Base-by-base conservation (phyloP, 2,797 vertebrate species). In the Mus minutoides region DNA sequence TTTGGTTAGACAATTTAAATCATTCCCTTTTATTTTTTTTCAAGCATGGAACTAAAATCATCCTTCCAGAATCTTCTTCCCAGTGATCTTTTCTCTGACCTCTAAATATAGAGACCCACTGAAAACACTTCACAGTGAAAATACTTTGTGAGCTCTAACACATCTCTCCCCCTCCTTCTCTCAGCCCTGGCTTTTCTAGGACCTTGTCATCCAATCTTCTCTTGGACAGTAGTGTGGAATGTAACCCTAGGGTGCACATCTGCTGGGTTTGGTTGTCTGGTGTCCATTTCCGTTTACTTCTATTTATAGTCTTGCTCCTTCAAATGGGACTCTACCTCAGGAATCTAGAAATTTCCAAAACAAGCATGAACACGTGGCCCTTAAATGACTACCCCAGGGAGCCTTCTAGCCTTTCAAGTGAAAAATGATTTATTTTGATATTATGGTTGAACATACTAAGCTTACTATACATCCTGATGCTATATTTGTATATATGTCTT, bases 361-460 rank as follows among this genome's bases (percentile, higher is more conserved):
- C 2, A 7, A 67, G 31, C 46, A 3, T 21, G 31, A 24, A 12
- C 40, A 73, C 1, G 0, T n/a, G 29, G 69, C 46, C 21, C 37
- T 54, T 71, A 87, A 37, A 87, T 54, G 49, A 8, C n/a, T 12
- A 89, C 8, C 40, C 52, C 26, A 76, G 56, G 73, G 56, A 77
- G 13, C 40, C 69, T 83, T 31, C 31, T 88, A 13, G 40, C n/a
- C 76, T 87, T 94, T 71, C 24, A 46, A 80, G 49, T 75, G 89
- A 56, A 17, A 64, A 78, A 37, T 91, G 14, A 91, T 78, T 90
- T 91, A 75, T 93, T 91, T 60, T 88, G 58, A 84, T 94, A 60
- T 31, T 73, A 77, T 29, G 10, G 60, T 52, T 87, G 87, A 89
- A 34, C 17, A n/a, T 69, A 37, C 2, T 29, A 34, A 87, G 46